A percentile compares a stretch with the other conserved stretches of the same genome.
These are phyloP conservation scores for Boulengerochromis microlepis DNA, from an alignment of 2,113 vertebrate genomes.

Conservation along the genomic window DNA sequence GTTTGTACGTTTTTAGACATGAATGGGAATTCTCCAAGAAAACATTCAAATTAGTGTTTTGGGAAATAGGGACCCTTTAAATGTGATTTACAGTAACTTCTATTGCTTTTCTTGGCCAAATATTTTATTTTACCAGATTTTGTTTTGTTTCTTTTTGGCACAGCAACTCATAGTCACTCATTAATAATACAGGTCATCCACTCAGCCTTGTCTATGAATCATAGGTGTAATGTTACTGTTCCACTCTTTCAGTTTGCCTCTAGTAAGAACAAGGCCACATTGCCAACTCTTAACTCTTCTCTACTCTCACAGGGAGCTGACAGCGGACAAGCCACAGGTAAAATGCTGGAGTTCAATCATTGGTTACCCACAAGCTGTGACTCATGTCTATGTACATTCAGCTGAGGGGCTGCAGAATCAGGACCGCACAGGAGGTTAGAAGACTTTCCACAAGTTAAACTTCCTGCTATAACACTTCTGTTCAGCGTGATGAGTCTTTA, in stretches of 20 bases:
- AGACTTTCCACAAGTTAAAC: background rate
- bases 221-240: background rate
- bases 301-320: constrained; percentile 76
- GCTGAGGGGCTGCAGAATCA: constrained; percentile 80
- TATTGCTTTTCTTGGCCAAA: background rate
- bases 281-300: background rate
- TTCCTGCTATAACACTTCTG: background rate
- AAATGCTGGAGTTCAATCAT: constrained; percentile 79
- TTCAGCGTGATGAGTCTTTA: background rate
- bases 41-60: background rate
- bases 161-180: background rate
- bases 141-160: background rate
- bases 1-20: background rate
- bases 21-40: background rate
- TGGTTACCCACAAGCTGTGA: constrained; percentile 82
- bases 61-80: background rate
- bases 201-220: background rate
- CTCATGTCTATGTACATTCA: constrained; percentile 78
- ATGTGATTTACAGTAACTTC: background rate
- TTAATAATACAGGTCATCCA: background rate
- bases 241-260: background rate
- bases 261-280: background rate
- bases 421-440: constrained; percentile 75
- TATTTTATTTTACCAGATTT: background rate
- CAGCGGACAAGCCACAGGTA: constrained; percentile 75